A percentile compares a stretch with the other conserved stretches of the same genome.
phyloP scores from a whole-genome alignment of 2,113 vertebrate species.

The Heterochromis multidens region DNA sequence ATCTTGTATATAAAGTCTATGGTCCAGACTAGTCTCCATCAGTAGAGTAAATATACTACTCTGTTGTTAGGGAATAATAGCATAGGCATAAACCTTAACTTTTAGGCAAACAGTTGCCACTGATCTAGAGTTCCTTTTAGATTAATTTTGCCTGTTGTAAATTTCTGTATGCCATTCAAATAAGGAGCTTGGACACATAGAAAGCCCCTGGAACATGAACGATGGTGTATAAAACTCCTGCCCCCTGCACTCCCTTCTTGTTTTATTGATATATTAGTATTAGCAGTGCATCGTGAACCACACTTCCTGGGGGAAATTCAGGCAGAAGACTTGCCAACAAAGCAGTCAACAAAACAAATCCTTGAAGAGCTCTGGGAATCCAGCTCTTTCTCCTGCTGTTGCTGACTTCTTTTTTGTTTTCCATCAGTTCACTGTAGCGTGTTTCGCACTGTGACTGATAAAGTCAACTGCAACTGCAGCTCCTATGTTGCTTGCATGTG shows the following conservation, averaged over 20 bases:
- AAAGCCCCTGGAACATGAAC: neutral
- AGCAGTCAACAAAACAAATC: slow-evolving; percentile 28
- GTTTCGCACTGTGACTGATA: neutral
- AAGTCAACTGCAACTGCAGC: neutral
- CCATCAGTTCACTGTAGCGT: neutral
- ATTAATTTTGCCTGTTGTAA: neutral
- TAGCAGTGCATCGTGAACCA: neutral
- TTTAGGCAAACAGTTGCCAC: neutral
- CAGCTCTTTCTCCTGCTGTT: neutral
- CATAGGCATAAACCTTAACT: neutral
- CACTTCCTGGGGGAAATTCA: neutral
- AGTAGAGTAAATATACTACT: neutral
- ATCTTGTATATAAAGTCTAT: neutral
- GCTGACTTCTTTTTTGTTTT: slow-evolving; percentile 13
- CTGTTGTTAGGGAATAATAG: neutral
- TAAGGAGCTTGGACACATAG: neutral
- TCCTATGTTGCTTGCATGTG: neutral
- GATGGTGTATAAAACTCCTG: neutral
- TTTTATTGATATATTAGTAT: slow-evolving; percentile 8
- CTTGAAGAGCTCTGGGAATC: slow-evolving; percentile 27
- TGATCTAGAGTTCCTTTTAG: slow-evolving; percentile 17
- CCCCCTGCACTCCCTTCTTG: neutral
- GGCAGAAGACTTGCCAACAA: slow-evolving; percentile 13
- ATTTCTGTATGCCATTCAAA: neutral
- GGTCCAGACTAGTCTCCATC: neutral